Percentiles rank a stretch among this genome's conserved stretches.
Evolutionary conservation across 1,140 invertebrate species (phyloP).

Genomic region (Parasteatoda tepidariorum): DNA sequence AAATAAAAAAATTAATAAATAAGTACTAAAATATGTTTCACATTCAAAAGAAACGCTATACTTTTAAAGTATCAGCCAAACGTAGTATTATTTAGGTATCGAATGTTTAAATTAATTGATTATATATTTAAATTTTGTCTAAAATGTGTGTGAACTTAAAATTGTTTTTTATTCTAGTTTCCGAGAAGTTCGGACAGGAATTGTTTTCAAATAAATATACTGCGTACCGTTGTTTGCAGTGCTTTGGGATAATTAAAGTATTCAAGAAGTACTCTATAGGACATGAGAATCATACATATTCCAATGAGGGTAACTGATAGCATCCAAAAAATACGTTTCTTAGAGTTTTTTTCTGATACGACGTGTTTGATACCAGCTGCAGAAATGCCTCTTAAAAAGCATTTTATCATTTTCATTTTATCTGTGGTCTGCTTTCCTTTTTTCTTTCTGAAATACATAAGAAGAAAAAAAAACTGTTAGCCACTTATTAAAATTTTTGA

Average conservation of each 20-base stretch:
- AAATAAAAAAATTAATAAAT: too few species aligned
- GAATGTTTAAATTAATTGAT: too few species aligned
- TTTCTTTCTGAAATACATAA: not conserved
- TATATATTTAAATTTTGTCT: too few species aligned
- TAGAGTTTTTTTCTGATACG: not conserved
- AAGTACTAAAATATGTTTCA: too few species aligned
- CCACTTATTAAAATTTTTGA: not conserved
- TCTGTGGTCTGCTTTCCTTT: not conserved
- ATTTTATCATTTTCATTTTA: not conserved
- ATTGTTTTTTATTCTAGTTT: too few species aligned
- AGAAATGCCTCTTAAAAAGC: not conserved
- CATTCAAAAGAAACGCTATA: too few species aligned
- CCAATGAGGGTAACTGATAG: not conserved
- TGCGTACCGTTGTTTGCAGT: constrained; percentile 17
- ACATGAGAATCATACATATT: constrained; percentile 12
- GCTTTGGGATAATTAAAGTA: constrained; percentile 40
- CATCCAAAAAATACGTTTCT: constrained; percentile 14
- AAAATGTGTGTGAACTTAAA: too few species aligned
- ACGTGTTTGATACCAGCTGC: constrained; percentile 30
- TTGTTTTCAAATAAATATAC: too few species aligned
- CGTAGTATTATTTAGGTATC: too few species aligned
- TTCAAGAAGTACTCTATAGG: constrained; percentile 10
- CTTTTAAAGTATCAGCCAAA: too few species aligned
- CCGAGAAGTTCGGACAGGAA: too few species aligned
- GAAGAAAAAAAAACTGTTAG: not conserved